Conservation (phyloP, 2,113 vertebrate species). For the Otolemur garnettii region DNA sequence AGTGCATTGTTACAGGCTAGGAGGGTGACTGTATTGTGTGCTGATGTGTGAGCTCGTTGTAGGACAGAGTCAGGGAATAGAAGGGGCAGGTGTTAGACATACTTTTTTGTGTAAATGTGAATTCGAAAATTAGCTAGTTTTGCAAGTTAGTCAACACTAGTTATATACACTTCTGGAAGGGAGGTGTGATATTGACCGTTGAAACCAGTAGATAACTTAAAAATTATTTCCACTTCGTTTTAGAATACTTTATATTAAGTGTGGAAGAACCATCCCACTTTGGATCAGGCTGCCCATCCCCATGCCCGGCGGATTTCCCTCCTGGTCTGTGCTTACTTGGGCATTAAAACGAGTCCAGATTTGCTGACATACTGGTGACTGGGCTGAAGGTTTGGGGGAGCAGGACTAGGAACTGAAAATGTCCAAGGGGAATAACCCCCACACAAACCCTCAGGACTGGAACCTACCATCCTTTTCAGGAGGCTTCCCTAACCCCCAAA, state of each 20-base stretch:
- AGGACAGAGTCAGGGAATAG: too few species aligned
- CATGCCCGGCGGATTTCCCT: rapidly evolving
- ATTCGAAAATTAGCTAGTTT: slow-evolving; percentile 26
- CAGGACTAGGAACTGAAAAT: neutral
- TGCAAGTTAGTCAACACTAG: neutral
- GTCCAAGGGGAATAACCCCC: neutral
- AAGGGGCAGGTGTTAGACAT: neutral
- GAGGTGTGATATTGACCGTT: neutral
- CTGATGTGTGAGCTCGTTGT: rapidly evolving
- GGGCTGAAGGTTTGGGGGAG: neutral
- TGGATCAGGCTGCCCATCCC: rapidly evolving
- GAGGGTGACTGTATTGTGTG: too few species aligned
- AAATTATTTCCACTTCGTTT: neutral
- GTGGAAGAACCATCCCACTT: neutral
- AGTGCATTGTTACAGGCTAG: neutral
- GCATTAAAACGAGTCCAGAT: neutral
- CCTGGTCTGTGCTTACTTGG: neutral
- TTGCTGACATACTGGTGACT: neutral
- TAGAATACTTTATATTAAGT: neutral
- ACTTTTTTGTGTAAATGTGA: neutral
- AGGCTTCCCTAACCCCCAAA: neutral
- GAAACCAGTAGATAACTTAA: neutral
- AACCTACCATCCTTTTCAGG: neutral
- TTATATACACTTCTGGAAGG: neutral
- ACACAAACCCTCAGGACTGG: neutral